Percentiles rank a stretch among this genome's conserved stretches.
These are phyloP conservation scores for Muntiacus muntjak DNA, from an alignment of 2,113 vertebrate genomes.

Conservation along the genomic window DNA sequence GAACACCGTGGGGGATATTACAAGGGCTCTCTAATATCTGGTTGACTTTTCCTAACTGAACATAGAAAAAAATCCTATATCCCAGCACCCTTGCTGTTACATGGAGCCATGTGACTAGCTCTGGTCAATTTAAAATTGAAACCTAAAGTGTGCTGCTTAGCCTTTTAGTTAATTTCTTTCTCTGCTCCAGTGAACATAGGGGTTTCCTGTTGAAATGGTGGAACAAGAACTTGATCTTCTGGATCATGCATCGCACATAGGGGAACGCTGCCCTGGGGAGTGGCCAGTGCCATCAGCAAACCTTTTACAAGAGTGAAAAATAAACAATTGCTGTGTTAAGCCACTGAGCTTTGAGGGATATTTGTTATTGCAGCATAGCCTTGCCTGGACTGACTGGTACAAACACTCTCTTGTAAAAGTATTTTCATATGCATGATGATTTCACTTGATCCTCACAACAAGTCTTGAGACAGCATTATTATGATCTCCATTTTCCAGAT, in stretches of 20 bases:
- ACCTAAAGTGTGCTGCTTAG: background rate
- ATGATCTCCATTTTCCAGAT: background rate
- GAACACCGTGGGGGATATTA: background rate
- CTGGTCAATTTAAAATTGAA: background rate
- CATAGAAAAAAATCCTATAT: background rate
- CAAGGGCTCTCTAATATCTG: background rate
- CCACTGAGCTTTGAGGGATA: background rate
- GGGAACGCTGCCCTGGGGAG: background rate
- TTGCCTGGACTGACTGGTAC: background rate
- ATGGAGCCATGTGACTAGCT: background rate
- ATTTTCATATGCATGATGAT: background rate
- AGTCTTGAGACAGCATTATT: background rate
- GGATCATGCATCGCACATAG: fast-evolving
- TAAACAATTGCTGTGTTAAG: background rate
- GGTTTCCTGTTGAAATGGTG: background rate
- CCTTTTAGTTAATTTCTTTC: background rate
- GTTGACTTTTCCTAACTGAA: background rate
- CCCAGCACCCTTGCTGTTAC: background rate
- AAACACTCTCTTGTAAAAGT: background rate
- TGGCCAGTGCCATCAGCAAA: background rate
- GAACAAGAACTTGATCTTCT: background rate
- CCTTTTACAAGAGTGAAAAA: background rate
- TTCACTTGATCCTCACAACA: background rate
- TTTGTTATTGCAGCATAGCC: background rate
- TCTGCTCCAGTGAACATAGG: background rate